Evolutionary conservation across 2,888 invertebrate genomes (phyloP), one percentile per base, ranked within the genome.

Genomic region (Uropetala carovei): DNA sequence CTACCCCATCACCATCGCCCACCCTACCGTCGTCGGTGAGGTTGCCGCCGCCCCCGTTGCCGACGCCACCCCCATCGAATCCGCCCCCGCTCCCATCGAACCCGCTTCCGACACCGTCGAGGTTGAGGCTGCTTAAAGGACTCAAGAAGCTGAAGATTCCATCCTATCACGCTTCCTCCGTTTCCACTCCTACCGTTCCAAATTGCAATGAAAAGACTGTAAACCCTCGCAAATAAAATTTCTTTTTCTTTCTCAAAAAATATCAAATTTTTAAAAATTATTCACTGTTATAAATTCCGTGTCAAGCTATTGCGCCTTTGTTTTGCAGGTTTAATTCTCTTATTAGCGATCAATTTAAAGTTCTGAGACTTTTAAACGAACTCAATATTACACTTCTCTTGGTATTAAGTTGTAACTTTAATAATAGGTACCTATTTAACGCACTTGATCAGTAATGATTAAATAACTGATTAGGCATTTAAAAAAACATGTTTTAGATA

Each of bases 1-100:
- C 60, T 22, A 43, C 22, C 75, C 75, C 75, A 60, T 93, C 92
- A 94, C 94, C 86, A 92, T 94, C 86, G 85, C 92, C 22, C 75
- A 59, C 92, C 84, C 86, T n/a, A 10, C 83, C 86, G 56, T 64
- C 30, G 43, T 68, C 91, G 18, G 16, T 89, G 27, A 91, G 59
- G 59, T 57, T 86, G 75, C 43, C 64, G 91, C 92, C 57, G 82
- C 92, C 43, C 68, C 92, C 56, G 83, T 75, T 30, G 92, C 68
- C 89, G 92, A 91, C 82, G 92, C 92, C 86, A 81, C 85, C 82
- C 89, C 91, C 60, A 93, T 92, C 92, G 92, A 68, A n/a, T 82
- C 92, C 58, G 92, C 93, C 81, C 82, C 92, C 14, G 93, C 92
- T 56, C 92, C 93, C 86, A 81, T 85, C 4, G 84, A 91, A 16